A percentile compares a stretch with the other conserved stretches of the same genome.
phyloP scores from a whole-genome alignment of 2,113 vertebrate genomes.

The Australoheros scitulus region DNA sequence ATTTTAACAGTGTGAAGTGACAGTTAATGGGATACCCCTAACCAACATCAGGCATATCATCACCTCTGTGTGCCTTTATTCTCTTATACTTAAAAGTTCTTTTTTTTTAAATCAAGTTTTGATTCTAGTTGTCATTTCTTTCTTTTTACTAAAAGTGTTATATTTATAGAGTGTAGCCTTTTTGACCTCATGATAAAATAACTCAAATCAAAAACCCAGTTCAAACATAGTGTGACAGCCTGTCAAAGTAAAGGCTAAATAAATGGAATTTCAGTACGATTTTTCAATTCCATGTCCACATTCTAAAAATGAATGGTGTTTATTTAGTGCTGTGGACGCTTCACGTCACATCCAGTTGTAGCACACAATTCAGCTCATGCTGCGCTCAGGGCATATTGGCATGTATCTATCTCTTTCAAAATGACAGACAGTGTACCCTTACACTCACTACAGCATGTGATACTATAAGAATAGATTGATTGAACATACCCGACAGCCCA shows the following conservation, averaged over 20 bases:
- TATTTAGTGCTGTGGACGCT: background rate
- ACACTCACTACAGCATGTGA: too few species aligned
- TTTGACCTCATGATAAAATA: background rate
- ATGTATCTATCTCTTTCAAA: too few species aligned
- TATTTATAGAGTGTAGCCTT: background rate
- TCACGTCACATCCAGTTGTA: background rate
- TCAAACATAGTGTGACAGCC: background rate
- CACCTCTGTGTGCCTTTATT: background rate
- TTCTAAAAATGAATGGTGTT: background rate
- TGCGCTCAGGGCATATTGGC: too few species aligned
- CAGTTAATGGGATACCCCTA: background rate
- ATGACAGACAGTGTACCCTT: too few species aligned
- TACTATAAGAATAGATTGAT: too few species aligned
- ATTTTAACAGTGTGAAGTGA: background rate
- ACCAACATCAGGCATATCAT: background rate
- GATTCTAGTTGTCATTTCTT: background rate
- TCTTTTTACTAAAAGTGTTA: background rate
- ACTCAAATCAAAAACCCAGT: background rate
- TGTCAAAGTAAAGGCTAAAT: background rate
- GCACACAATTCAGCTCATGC: background rate
- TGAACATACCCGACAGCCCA: background rate
- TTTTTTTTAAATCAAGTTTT: background rate
- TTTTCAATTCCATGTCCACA: background rate
- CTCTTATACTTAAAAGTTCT: background rate
- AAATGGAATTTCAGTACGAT: background rate